Base-by-base conservation (phyloP, 53 echinoderm and acorn worm species). In the Temnopleurus reevesii region DNA sequence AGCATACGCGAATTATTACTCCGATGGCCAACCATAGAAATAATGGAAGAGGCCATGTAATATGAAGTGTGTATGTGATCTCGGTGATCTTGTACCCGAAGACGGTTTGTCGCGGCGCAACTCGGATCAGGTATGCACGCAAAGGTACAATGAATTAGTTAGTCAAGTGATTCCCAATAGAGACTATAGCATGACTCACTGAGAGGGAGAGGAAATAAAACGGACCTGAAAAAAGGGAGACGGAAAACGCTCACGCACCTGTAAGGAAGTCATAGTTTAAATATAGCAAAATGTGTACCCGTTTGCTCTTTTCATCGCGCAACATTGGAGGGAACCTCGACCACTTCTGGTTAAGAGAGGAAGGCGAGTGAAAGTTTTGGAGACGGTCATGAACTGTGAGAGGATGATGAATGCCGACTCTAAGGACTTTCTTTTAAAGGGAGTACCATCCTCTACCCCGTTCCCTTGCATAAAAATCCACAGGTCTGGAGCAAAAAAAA, bases 261-360 rank as follows among this genome's bases (percentile, higher is more conserved):
- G 71, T 41, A 41, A n/a, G 71, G 71, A 71, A 71, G 71, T 71
- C 71, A 71, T 71, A 41, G 7, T 71, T 41, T 71, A 71, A 38
- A 41, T 71, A 38, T 71, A 71, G 41, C 38, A 6, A n/a, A 43
- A 71, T 36, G 43, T 71, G 71, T 71, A 71, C 71, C 71, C 41
- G 36, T 8, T 21, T n/a, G n/a, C n/a, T n/a, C n/a, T 36, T 71
- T 71, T 23, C 41, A 71, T 43, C 41, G 8, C n/a, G 8, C 4
- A 71, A 41, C 71, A 71, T 12, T 71, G n/a, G 28, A 71, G 71
- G 41, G 21, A 71, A 41, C 41, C 36, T 31, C 31, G 17, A 12
- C 4, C 63, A 15, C 12, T 33, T 4, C 13, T 2, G 4, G 34
- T 2, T 33, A 35, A 24, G 56, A 23, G 18, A 34, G 65, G 35